Percentiles rank a stretch among this genome's conserved stretches.
Conservation (phyloP, 2,113 vertebrate species). For the Cynopterus brachyotis region DNA sequence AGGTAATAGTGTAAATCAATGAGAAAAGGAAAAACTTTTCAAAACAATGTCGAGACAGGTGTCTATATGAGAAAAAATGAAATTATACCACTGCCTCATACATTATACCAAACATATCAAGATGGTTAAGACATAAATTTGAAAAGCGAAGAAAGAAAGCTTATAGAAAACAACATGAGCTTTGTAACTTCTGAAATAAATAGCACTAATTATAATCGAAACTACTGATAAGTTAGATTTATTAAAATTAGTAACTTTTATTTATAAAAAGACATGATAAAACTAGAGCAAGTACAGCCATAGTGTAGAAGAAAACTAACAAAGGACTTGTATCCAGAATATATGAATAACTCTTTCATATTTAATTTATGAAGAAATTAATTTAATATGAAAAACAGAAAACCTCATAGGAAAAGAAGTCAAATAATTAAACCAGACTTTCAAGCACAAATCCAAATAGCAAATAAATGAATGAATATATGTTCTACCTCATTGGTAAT, state of each 20-base stretch:
- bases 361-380: not conserved
- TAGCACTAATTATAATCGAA: not conserved
- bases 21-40: not conserved
- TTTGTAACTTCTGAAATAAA: not conserved
- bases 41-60: not conserved
- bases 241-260: not conserved
- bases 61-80: not conserved
- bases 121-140: not conserved
- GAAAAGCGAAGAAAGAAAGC: not conserved
- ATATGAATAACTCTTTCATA: not conserved
- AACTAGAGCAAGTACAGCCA: not conserved
- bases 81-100: not conserved
- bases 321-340: not conserved
- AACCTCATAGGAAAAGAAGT: not conserved
- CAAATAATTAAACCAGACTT: not conserved
- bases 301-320: not conserved
- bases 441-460: not conserved
- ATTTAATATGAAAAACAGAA: not conserved
- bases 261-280: not conserved
- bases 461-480: not conserved
- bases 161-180: not conserved
- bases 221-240: not conserved
- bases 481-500: not conserved
- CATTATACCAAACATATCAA: not conserved
- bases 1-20: not conserved